These are phyloP conservation scores for Polypedilum vanderplanki DNA, from an alignment of 1,140 invertebrate species.

Conservation along the genomic window DNA sequence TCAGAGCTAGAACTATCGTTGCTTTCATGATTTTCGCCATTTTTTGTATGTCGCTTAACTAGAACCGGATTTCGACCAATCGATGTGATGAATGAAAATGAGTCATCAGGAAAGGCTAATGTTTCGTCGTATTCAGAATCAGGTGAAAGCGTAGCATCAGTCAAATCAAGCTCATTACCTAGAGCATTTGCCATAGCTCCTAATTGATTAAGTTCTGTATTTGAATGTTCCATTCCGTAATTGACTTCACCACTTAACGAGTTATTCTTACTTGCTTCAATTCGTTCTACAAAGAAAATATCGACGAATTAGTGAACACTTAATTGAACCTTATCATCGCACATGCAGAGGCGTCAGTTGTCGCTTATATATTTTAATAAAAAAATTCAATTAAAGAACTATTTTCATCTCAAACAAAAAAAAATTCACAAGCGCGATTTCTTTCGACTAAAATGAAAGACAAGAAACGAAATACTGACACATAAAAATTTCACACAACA, in stretches of 20 bases:
- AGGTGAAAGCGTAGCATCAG: slow-evolving; percentile 42
- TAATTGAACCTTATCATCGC: too few species aligned
- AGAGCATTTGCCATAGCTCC: not conserved
- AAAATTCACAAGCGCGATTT: too few species aligned
- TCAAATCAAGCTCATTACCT: not conserved
- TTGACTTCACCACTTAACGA: not conserved
- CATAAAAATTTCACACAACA: too few species aligned
- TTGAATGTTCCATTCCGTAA: slow-evolving; percentile 24
- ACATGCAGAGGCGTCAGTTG: too few species aligned
- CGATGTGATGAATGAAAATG: slow-evolving; percentile 46
- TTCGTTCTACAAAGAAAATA: too few species aligned
- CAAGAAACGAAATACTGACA: too few species aligned
- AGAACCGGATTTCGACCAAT: slow-evolving; percentile 47
- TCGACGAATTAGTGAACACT: too few species aligned
- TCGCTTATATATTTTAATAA: too few species aligned
- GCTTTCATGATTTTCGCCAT: slow-evolving; percentile 36
- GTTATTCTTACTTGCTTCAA: not conserved
- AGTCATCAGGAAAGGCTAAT: slow-evolving; percentile 51
- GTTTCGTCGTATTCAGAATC: slow-evolving; percentile 58
- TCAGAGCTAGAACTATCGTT: slow-evolving; percentile 29
- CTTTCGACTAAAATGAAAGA: too few species aligned
- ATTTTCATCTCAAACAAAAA: too few species aligned
- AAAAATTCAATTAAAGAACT: too few species aligned
- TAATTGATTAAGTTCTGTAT: not conserved
- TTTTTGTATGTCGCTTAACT: slow-evolving; percentile 42